Percentiles rank a stretch among this genome's conserved stretches.
Evolutionary conservation across 2,113 vertebrate species (phyloP).

Genomic region (Xenopus borealis): DNA sequence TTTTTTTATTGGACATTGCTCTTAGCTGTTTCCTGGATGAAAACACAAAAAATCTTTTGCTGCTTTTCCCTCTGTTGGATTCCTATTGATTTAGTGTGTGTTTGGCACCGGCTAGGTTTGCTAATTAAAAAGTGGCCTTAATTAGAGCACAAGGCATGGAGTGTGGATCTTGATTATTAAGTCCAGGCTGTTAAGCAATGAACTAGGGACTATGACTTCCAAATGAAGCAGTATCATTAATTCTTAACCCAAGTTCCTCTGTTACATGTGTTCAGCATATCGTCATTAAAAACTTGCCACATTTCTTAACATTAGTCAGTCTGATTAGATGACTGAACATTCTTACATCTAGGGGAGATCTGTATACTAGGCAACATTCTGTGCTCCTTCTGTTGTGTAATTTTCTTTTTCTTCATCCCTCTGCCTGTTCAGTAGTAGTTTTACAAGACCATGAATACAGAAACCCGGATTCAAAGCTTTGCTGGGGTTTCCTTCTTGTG

Average conservation of each 20-base stretch:
- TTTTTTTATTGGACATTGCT: neutral
- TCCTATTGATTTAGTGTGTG: conserved; percentile 54
- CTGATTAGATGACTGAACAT: no score
- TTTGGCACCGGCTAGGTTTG: conserved; percentile 53
- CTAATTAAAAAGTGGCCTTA: conserved; percentile 62
- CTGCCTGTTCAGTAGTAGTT: no score
- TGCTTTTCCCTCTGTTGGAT: conserved; percentile 48
- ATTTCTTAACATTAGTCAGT: neutral
- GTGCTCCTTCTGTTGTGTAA: no score
- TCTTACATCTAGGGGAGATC: no score
- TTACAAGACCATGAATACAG: no score
- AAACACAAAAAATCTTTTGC: conserved; percentile 16
- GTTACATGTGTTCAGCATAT: conserved; percentile 40
- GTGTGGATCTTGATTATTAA: conserved; percentile 58
- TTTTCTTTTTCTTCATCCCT: no score
- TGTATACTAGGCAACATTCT: no score
- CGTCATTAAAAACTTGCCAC: neutral
- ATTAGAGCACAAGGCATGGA: conserved; percentile 55
- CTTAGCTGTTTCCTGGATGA: conserved; percentile 16
- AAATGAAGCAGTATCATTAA: conserved; percentile 54
- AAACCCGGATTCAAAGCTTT: no score
- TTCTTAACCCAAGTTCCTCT: conserved; percentile 42
- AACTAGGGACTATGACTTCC: conserved; percentile 48
- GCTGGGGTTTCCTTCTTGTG: no score
- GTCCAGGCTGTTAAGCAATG: conserved; percentile 49